Base-by-base conservation (phyloP, 2,797 vertebrate species). In the Galaxias olidus region DNA sequence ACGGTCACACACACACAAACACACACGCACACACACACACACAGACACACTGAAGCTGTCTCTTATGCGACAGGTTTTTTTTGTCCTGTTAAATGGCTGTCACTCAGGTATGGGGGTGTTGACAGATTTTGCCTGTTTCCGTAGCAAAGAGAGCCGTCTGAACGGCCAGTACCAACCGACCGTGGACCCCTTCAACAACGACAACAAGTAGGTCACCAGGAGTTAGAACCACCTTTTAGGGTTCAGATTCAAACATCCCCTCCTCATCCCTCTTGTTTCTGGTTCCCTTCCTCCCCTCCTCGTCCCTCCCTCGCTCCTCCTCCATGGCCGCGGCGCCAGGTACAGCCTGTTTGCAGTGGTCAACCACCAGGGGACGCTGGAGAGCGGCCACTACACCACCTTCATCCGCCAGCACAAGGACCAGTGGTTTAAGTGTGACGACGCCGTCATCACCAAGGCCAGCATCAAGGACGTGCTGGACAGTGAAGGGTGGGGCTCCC, bases 341-440 rank as follows among this genome's bases (percentile, higher is more conserved):
- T 99, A 99, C 92, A 96, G 96, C 82, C 92, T 99, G 91, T 99
- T 99, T 86, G 96, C 97, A 14, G 97, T 99, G 72, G 97, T 99
- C 76, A 99, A 99, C 91, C 97, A 99, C 88, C 97, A 99, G 86
- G 97, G 97, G 84, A 99, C 97, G 68, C 90, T 99, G 91, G 97
- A 99, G 90, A 99, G 97, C 0, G 97, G 97, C 77, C 97, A 99
- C 89, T 99, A 99, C 76, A 99, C 97, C 89, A 99, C 96, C 87
- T 98, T 99, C 90, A 99, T 99, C 88, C 91, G 97, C 72, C 97
- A 99, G 91, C 97, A 99, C 93, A 99, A 97, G 90, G 97, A 99
- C 92, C 97, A 98, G 92, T 99, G 97, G 97, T 99, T 99, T 92
- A 99, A 99, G 85, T 99, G 97, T 88, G 97, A 99, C 12, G 97